These are phyloP conservation scores for Spicauda simplicius DNA, from an alignment of 2,888 invertebrate genomes.

Conservation along the genomic window DNA sequence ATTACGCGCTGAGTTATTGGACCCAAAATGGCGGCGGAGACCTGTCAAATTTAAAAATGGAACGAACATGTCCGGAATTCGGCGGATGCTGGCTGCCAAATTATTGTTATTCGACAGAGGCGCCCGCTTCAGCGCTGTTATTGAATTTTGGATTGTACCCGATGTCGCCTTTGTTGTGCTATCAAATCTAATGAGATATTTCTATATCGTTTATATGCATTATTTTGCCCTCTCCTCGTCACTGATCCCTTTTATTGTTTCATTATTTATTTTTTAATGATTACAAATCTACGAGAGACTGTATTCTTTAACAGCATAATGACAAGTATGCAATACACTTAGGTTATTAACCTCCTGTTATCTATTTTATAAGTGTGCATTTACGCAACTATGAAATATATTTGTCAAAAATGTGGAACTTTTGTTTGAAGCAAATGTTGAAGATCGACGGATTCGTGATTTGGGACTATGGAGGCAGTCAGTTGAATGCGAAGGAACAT, in stretches of 20 bases:
- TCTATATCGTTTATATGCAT: conserved; percentile 44
- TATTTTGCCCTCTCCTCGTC: conserved; percentile 15
- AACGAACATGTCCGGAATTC: conserved; percentile 78
- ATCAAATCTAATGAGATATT: conserved; percentile 59
- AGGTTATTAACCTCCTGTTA: too few species aligned
- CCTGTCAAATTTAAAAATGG: conserved; percentile 83
- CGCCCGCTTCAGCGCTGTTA: conserved; percentile 64
- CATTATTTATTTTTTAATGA: neutral
- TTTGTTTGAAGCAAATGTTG: too few species aligned
- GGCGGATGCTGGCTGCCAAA: conserved; percentile 79
- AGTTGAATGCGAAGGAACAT: too few species aligned
- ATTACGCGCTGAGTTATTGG: conserved; percentile 65
- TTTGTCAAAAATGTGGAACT: too few species aligned
- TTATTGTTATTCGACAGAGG: conserved; percentile 80
- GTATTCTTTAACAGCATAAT: too few species aligned
- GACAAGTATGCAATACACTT: too few species aligned
- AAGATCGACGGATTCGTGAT: too few species aligned
- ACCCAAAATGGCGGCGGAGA: conserved; percentile 57
- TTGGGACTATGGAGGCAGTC: too few species aligned
- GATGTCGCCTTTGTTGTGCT: conserved; percentile 64
- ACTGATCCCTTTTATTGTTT: neutral
- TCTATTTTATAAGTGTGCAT: too few species aligned
- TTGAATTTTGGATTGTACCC: conserved; percentile 76
- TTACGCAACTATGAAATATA: too few species aligned
- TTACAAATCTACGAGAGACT: too few species aligned